Percentiles rank a stretch among this genome's conserved stretches.
phyloP scores from a whole-genome alignment of 2,888 invertebrate species.

The Tromatobia lineatoria region DNA sequence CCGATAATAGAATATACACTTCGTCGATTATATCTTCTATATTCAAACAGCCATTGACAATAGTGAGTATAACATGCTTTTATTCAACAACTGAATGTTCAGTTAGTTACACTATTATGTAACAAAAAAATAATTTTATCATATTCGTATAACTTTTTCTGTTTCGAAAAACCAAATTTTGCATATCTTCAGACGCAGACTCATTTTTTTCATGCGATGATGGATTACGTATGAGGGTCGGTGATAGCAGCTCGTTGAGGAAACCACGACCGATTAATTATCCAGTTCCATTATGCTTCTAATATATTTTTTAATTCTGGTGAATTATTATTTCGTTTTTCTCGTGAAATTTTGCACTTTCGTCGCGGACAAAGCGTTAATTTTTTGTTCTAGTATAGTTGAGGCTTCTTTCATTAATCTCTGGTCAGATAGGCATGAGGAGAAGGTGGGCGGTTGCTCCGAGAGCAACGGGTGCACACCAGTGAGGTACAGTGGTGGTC shows the following conservation, averaged over 20 bases:
- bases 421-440: slow-evolving; percentile 23
- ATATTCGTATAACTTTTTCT: neutral
- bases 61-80: neutral
- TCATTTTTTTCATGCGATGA: slow-evolving; percentile 14
- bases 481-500: slow-evolving; percentile 33
- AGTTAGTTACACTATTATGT: neutral
- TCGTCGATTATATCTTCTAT: neutral
- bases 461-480: slow-evolving; percentile 19
- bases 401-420: slow-evolving; percentile 73
- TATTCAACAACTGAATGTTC: neutral
- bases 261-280: slow-evolving; percentile 35
- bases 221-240: slow-evolving; percentile 1
- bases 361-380: slow-evolving; percentile 56
- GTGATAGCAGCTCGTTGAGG: neutral
- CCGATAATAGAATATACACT: neutral
- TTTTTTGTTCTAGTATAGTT: slow-evolving; percentile 57
- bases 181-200: neutral
- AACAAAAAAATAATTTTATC: neutral
- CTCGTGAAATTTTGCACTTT: slow-evolving; percentile 48
- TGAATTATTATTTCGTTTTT: slow-evolving; percentile 4
- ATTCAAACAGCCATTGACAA: neutral
- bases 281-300: slow-evolving; percentile 23
- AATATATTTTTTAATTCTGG: slow-evolving; percentile 1
- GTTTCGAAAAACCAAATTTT: neutral
- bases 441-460: neutral